Evolutionary conservation across 2,888 invertebrate genomes (phyloP), one percentile per base, ranked within the genome.

Genomic region (Stenodema calcarata): DNA sequence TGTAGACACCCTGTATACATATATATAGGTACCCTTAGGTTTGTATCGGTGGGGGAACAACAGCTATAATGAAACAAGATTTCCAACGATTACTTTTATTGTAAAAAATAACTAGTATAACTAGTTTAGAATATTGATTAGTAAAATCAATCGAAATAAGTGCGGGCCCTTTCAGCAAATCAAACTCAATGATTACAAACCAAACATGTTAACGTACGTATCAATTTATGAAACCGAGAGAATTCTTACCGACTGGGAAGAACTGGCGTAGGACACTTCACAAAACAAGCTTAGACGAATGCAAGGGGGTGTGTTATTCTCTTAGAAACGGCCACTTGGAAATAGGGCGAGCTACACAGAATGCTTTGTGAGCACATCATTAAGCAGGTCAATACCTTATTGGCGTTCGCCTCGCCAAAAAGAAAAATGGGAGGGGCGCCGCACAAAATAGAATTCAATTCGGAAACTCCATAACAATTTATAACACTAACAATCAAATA

Each of bases 401-500:
- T 7, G 27, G 23, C 62, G 23, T 23, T 23, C 62, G 62, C 23
- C 62, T 6, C 23, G 4, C 23, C 27, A 23, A 7, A 54, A 41
- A 73, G 7, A 30, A 35, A 73, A 35, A 73, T 35, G 35, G 7
- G 35, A 7, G 28, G 28, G 70, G 70, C 28, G 0, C 41, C 73
- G 16, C 35, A 9, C 35, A 14, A 18, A 76, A 78, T 44, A 14
- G 16, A 78, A 78, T 44, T 44, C 30, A 73, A 73, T 73, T 16
- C 30, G 3, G 27, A 78, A 78, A 76, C 7, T 27, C 18, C 27
- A 44, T 78, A 78, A 78, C 41, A 44, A 44, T 42, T 78, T 27
- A 44, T 78, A 78, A 44, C 44, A 27, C 78, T 78, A 78, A 78
- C 78, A 78, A 73, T 73, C 73, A 73, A 78, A 78, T 23, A 78